Conservation (phyloP, 1,140 invertebrate genomes). For the Drosophila aff. region DNA sequence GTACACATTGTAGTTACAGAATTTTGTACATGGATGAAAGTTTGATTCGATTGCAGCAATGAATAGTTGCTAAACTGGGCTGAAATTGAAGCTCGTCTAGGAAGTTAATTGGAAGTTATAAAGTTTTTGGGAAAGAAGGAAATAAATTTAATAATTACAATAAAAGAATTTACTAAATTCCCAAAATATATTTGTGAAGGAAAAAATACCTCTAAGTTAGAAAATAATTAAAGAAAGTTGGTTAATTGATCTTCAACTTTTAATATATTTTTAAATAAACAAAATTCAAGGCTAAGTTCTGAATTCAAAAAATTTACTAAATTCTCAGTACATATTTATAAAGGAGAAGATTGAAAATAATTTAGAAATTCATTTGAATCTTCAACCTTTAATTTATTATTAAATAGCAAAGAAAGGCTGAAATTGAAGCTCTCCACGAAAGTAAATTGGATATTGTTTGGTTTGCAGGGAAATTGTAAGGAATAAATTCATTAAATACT, state of each 20-base stretch:
- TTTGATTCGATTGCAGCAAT: conserved; percentile 30
- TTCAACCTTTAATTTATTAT: background rate
- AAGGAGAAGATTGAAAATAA: no score
- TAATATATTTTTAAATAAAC: no score
- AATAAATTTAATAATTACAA: no score
- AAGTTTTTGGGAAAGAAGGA: background rate
- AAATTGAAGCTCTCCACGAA: no score
- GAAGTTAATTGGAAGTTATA: conserved; percentile 10
- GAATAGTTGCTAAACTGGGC: conserved; percentile 23
- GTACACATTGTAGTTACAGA: conserved; percentile 26
- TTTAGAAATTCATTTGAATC: background rate
- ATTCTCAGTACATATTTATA: background rate
- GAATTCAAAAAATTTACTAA: background rate
- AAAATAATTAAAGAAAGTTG: background rate
- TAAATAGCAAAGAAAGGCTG: background rate
- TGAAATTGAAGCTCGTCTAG: background rate
- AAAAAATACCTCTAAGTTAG: background rate
- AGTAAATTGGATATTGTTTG: no score
- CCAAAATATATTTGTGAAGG: background rate
- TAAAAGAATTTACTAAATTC: no score
- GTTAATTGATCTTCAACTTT: no score
- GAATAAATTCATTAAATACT: no score
- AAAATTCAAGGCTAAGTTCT: no score
- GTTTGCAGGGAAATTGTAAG: no score
- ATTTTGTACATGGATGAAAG: conserved; percentile 38